Evolutionary conservation across 2,113 vertebrate genomes (phyloP), one percentile per base, ranked within the genome.

Genomic region (Jaculus jaculus): DNA sequence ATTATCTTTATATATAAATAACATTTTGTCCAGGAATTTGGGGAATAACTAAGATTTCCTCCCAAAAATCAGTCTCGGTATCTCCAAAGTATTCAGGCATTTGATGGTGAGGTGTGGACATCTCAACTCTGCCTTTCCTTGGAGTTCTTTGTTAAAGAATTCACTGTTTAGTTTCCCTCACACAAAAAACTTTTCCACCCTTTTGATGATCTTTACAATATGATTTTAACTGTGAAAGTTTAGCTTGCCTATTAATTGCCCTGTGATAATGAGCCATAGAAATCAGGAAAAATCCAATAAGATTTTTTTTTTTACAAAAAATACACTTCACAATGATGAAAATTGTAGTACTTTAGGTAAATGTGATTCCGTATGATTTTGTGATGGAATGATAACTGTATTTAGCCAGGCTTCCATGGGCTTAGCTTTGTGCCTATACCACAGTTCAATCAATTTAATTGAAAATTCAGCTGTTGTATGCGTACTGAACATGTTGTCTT

Each of bases 1-100:
- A 21, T 96, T 87, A 87, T 88, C 82, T 88, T 93, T 79, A 92
- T 23, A 92, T 21, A 93, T 68, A 51, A 94, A 77, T 85, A 83
- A 85, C 26, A 73, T 72, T 88, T 81, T 71, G 15, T 61, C 51
- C 32, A 78, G 61, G 47, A 94, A 95, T 74, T 84, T 79, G 34
- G 21, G 47, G n/a, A 7, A 87, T 91, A 11, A 60, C 21, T 39
- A n/a, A 71, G 54, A 75, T 79, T 82, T 86, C 58, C 37, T 92
- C 74, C 83, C 5, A 2, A 74, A 92, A 86, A 26, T 39, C 68
- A 77, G 66, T 21, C 15, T 5, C 21, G 24, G 58, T 82, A 89
- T 91, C 26, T 90, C 24, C 42, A 32, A 3, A 66, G 39, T 75
- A 63, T 74, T 89, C 30, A 85, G 74, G 32, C 32, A 83, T 80